These are phyloP conservation scores for Percopsis omiscomaycus DNA, from an alignment of 2,797 vertebrate species.

Conservation along the genomic window DNA sequence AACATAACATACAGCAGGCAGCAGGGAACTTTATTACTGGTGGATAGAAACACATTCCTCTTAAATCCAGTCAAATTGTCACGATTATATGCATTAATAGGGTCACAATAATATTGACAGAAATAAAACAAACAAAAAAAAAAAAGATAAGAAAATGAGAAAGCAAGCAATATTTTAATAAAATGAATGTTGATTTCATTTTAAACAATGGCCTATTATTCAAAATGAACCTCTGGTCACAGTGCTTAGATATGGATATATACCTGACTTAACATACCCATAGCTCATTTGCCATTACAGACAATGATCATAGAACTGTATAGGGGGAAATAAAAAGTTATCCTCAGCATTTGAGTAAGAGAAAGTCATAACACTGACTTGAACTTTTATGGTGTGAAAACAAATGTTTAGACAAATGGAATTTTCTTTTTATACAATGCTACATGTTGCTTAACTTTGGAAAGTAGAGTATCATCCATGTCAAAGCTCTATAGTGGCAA, in stretches of 20 bases:
- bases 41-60: constrained; percentile 68
- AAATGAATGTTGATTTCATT: constrained; percentile 59
- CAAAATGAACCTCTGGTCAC: constrained; percentile 72
- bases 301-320: constrained; percentile 25
- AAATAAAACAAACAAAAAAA: constrained; percentile 44
- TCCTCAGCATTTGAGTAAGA: constrained; percentile 25
- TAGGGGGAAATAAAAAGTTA: constrained; percentile 29
- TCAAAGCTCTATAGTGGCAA: constrained; percentile 38
- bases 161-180: constrained; percentile 43
- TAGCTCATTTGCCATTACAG: constrained; percentile 49
- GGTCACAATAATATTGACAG: constrained; percentile 59
- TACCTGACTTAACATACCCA: constrained; percentile 67
- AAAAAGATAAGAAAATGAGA: constrained; percentile 52
- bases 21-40: constrained; percentile 79
- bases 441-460: constrained; percentile 76
- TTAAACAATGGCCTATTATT: constrained; percentile 58
- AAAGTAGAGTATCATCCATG: constrained; percentile 40
- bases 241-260: constrained; percentile 76
- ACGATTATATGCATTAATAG: constrained; percentile 68
- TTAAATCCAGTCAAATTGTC: constrained; percentile 55
- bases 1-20: constrained; percentile 65
- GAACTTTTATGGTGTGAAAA: constrained; percentile 12
- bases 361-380: constrained; percentile 28
- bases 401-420: constrained; percentile 36
- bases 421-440: constrained; percentile 58